Evolutionary conservation across 1,140 invertebrate genomes (phyloP).

Genomic region (Belonocnema kinseyi): DNA sequence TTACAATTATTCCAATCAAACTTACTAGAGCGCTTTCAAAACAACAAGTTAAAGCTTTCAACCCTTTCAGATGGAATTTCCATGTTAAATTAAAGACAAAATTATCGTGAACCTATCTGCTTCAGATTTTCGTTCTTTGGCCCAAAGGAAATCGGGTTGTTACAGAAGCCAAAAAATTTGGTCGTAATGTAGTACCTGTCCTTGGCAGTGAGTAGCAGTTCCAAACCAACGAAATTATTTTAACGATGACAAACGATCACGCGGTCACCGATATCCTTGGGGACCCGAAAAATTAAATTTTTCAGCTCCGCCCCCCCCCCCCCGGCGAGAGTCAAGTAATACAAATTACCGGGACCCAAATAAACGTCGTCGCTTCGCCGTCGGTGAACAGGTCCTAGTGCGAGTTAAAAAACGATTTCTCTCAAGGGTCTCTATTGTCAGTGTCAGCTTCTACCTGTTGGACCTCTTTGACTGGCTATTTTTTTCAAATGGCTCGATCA

Average conservation of each 20-base stretch:
- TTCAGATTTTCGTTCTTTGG: too few relatives aligned
- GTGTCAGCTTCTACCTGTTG: conserved; percentile 53
- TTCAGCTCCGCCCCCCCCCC: conserved; percentile 61
- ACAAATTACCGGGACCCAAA: conserved; percentile 60
- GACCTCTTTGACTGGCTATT: conserved; percentile 35
- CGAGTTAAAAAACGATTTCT: conserved; percentile 69
- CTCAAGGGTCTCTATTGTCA: conserved; percentile 40
- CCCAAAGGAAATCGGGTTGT: not conserved
- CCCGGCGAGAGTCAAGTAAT: conserved; percentile 51
- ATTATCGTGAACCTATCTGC: too few relatives aligned
- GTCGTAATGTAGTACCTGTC: not conserved
- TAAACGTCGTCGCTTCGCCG: conserved; percentile 53
- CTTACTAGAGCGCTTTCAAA: too few relatives aligned
- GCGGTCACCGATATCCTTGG: conserved; percentile 2
- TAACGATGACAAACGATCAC: conserved; percentile 68
- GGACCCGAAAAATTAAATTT: conserved; percentile 61
- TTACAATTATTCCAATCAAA: too few relatives aligned
- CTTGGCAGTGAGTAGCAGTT: conserved; percentile 1
- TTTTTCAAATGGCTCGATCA: conserved; percentile 54
- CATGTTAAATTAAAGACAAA: too few relatives aligned
- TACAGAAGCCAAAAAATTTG: conserved; percentile 21
- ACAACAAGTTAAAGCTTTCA: too few relatives aligned
- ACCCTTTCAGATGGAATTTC: too few relatives aligned
- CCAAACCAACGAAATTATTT: conserved; percentile 61
- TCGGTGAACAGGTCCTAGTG: conserved; percentile 32